These are phyloP conservation scores for Scalopus aquaticus DNA, from an alignment of 2,113 vertebrate species.

Conservation along the genomic window DNA sequence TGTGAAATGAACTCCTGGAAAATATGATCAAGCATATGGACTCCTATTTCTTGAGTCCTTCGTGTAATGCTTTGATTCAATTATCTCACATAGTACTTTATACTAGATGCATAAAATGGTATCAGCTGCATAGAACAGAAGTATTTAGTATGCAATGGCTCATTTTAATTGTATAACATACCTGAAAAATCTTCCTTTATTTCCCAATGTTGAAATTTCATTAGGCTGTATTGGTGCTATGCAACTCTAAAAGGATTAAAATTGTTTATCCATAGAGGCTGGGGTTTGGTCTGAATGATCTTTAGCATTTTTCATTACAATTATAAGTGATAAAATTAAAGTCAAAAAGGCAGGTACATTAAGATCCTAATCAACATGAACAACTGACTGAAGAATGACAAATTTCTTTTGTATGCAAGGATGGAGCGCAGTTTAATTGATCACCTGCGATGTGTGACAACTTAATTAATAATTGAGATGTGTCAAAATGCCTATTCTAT, in stretches of 20 bases:
- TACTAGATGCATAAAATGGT: slow-evolving; percentile 48
- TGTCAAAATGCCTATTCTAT: neutral
- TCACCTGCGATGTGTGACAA: slow-evolving; percentile 43
- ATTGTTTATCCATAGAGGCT: neutral
- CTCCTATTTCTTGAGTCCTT: slow-evolving; percentile 57
- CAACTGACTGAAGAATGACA: slow-evolving; percentile 46
- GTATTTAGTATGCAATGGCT: slow-evolving; percentile 46
- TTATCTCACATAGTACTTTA: slow-evolving; percentile 46
- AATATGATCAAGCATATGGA: slow-evolving; percentile 61
- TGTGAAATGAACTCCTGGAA: slow-evolving; percentile 59
- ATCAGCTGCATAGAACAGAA: slow-evolving; percentile 48
- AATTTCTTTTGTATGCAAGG: slow-evolving; percentile 53
- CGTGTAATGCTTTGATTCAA: slow-evolving; percentile 62
- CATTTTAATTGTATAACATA: slow-evolving; percentile 56
- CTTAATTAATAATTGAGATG: slow-evolving; percentile 36
- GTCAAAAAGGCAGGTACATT: neutral
- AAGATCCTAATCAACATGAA: slow-evolving; percentile 47
- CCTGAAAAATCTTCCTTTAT: slow-evolving; percentile 48
- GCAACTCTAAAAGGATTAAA: slow-evolving; percentile 59
- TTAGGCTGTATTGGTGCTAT: slow-evolving; percentile 23
- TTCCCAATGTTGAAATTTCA: slow-evolving; percentile 53
- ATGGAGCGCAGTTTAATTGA: slow-evolving; percentile 35
- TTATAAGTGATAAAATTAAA: slow-evolving; percentile 30
- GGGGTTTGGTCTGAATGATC: slow-evolving; percentile 7
- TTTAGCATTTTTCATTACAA: slow-evolving; percentile 21